phyloP scores from a whole-genome alignment of 2,797 vertebrate species.

The Bryconaethiops microstoma region DNA sequence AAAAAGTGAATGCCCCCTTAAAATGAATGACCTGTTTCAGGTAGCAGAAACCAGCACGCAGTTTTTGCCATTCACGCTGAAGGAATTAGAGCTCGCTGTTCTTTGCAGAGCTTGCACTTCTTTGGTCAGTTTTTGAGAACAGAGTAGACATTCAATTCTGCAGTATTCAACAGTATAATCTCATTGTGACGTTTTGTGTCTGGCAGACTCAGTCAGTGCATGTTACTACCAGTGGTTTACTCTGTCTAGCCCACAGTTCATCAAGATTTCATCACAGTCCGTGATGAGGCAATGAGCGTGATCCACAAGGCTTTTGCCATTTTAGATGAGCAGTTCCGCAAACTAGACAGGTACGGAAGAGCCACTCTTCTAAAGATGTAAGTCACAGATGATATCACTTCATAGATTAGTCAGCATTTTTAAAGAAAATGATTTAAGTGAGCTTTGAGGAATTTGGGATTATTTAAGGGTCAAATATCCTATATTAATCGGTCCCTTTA shows the following conservation, averaged over 20 bases:
- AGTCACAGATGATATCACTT: neutral
- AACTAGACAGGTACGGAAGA: slow-evolving; percentile 72
- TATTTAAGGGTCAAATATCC: too few relatives aligned
- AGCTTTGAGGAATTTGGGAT: neutral
- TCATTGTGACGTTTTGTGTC: slow-evolving; percentile 51
- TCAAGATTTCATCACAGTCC: slow-evolving; percentile 69
- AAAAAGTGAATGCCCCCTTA: too few relatives aligned
- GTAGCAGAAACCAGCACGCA: too few relatives aligned
- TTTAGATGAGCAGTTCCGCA: slow-evolving; percentile 77
- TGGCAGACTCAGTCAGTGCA: neutral
- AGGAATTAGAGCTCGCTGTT: too few relatives aligned
- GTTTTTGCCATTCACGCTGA: too few relatives aligned
- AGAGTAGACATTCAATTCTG: too few relatives aligned
- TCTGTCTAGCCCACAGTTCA: slow-evolving; percentile 61
- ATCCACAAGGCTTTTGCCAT: slow-evolving; percentile 75
- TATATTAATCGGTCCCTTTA: too few relatives aligned
- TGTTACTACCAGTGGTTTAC: neutral
- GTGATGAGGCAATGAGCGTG: slow-evolving; percentile 74
- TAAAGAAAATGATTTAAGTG: neutral
- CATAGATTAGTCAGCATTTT: slow-evolving; percentile 4
- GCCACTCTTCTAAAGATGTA: neutral
- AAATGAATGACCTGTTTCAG: too few relatives aligned
- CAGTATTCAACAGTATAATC: neutral
- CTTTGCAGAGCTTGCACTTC: too few relatives aligned
- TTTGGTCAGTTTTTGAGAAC: too few relatives aligned